Conservation (phyloP, 2,113 vertebrate species). For the Leptocoma aspasia region DNA sequence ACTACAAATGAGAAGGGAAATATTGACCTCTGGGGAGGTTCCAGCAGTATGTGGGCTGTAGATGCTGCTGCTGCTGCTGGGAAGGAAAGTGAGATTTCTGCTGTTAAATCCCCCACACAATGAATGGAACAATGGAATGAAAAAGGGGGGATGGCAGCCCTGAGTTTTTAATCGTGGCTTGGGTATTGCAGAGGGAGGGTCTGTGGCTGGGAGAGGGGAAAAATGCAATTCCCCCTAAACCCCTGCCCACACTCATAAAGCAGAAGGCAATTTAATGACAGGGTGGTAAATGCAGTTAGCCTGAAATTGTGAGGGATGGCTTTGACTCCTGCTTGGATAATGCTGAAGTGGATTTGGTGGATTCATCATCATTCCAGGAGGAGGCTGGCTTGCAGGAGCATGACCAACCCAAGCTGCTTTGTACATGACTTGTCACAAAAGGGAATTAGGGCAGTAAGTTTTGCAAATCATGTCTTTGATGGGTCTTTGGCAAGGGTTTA, state of each 20-base stretch:
- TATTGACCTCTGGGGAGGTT: neutral
- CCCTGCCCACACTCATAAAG: neutral
- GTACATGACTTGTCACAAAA: neutral
- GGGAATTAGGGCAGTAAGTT: constrained; percentile 5
- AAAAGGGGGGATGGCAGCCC: neutral
- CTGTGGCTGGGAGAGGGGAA: neutral
- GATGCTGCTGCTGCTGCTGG: neutral
- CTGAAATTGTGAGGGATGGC: neutral
- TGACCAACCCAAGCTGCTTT: neutral
- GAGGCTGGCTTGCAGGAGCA: neutral
- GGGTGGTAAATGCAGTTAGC: neutral
- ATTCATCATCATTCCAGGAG: constrained; percentile 12
- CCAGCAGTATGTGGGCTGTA: neutral
- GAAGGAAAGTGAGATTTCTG: too few relatives aligned
- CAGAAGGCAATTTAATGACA: neutral
- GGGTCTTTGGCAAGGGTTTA: neutral
- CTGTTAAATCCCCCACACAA: neutral
- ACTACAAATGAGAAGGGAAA: neutral
- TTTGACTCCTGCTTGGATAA: neutral
- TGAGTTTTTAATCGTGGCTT: neutral
- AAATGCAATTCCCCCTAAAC: neutral
- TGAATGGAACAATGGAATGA: neutral
- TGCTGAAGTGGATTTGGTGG: neutral
- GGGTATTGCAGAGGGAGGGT: neutral
- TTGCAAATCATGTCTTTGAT: constrained; percentile 13